These are phyloP conservation scores for Burhinus oedicnemus DNA, from an alignment of 2,113 vertebrate species.

Conservation along the genomic window DNA sequence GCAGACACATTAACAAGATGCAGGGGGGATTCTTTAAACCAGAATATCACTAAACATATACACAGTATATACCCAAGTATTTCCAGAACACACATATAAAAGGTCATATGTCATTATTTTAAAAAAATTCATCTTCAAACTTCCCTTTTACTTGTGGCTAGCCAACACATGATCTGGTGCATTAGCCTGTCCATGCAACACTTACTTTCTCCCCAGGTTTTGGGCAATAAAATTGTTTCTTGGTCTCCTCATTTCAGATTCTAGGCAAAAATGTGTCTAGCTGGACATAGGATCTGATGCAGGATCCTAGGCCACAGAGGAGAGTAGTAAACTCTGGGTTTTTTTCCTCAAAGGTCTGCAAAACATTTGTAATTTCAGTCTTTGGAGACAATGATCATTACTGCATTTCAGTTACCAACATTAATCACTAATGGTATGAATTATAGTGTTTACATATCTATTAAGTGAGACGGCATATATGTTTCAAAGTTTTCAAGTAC, in stretches of 20 bases:
- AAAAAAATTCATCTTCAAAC: neutral
- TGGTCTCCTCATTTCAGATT: neutral
- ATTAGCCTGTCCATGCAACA: neutral
- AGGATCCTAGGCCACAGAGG: neutral
- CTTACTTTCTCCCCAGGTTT: neutral
- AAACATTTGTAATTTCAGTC: neutral
- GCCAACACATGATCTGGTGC: neutral
- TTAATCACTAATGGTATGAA: neutral
- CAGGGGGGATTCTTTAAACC: neutral
- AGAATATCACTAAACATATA: neutral
- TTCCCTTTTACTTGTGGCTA: neutral
- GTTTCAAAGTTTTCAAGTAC: neutral
- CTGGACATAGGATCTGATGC: neutral
- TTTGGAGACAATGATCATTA: neutral
- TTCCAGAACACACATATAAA: neutral
- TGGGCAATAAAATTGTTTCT: neutral
- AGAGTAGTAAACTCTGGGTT: neutral
- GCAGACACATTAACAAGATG: neutral
- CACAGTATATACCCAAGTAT: neutral
- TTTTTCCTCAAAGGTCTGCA: neutral
- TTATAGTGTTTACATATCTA: neutral
- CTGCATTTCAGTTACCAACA: neutral
- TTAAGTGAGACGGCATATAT: fast-evolving
- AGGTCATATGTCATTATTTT: neutral
- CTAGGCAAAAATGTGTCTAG: neutral